A percentile compares a stretch with the other conserved stretches of the same genome.
These are phyloP conservation scores for Megatriorchis doriae DNA, from an alignment of 2,113 vertebrate genomes.

Conservation along the genomic window DNA sequence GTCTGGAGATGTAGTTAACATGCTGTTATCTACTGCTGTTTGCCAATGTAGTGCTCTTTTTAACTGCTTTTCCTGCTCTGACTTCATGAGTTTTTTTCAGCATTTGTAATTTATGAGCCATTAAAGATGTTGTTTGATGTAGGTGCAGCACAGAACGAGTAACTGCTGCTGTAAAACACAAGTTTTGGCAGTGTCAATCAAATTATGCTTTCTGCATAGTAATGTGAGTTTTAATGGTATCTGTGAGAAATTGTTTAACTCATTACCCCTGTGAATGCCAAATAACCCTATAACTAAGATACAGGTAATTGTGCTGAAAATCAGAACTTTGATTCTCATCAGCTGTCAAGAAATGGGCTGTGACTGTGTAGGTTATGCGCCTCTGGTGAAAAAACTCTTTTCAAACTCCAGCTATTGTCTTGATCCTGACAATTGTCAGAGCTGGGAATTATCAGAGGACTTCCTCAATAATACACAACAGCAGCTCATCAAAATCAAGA, in stretches of 20 bases:
- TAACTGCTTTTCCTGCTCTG: background rate
- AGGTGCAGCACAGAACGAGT: background rate
- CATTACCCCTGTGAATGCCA: background rate
- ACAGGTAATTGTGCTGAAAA: background rate
- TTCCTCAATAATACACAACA: background rate
- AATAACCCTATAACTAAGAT: background rate
- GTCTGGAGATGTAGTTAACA: background rate
- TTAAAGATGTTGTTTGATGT: background rate
- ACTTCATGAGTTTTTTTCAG: background rate
- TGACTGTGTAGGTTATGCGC: background rate
- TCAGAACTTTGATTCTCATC: background rate
- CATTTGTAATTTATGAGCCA: background rate
- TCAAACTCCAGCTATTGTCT: background rate
- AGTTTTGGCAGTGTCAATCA: constrained; percentile 15
- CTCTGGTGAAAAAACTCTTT: background rate
- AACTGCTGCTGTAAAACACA: background rate
- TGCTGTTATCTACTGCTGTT: background rate
- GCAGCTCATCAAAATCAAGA: background rate
- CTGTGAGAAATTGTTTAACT: background rate
- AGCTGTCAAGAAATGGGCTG: background rate
- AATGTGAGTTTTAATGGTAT: background rate
- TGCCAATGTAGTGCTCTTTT: background rate
- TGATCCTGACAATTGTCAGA: background rate
- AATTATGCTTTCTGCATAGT: background rate
- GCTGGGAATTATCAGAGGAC: background rate